These are phyloP conservation scores for Crocidura indochinensis DNA, from an alignment of 2,797 vertebrate species.

Conservation along the genomic window DNA sequence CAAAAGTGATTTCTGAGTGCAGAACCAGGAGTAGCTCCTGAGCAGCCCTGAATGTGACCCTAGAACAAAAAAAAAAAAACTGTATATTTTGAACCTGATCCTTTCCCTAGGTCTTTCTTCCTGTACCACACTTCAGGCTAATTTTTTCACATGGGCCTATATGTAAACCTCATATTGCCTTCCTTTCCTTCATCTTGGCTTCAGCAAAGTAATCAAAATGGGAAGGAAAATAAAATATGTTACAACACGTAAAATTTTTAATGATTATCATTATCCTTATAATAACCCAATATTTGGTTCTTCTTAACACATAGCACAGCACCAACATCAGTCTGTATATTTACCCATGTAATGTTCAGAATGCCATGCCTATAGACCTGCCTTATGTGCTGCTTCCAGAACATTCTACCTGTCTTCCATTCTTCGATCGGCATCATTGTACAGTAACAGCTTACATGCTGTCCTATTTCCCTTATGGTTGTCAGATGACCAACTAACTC, in stretches of 20 bases:
- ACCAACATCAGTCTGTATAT: not conserved
- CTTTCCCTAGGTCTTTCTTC: not conserved
- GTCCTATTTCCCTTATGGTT: not conserved
- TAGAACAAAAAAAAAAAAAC: too few species aligned
- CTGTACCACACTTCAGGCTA: not conserved
- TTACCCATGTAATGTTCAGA: too few species aligned
- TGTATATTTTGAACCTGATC: not conserved
- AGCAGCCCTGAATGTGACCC: too few species aligned
- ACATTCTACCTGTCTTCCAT: too few species aligned
- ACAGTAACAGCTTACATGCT: too few species aligned
- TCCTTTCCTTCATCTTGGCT: not conserved
- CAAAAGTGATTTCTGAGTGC: too few species aligned
- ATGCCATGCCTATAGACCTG: too few species aligned
- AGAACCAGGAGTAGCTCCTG: too few species aligned
- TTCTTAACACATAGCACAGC: not conserved
- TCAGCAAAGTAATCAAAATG: slow-evolving; percentile 37
- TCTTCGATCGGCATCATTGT: too few species aligned
- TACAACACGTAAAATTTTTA: not conserved
- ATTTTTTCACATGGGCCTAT: not conserved
- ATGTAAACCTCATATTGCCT: not conserved
- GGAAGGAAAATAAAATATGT: not conserved
- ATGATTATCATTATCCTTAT: not conserved
- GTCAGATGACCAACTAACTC: not conserved
- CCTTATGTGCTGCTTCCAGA: too few species aligned
- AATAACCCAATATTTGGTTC: not conserved